Conservation (phyloP, 2,888 invertebrate genomes). For the Eumacrocentrus americanus region DNA sequence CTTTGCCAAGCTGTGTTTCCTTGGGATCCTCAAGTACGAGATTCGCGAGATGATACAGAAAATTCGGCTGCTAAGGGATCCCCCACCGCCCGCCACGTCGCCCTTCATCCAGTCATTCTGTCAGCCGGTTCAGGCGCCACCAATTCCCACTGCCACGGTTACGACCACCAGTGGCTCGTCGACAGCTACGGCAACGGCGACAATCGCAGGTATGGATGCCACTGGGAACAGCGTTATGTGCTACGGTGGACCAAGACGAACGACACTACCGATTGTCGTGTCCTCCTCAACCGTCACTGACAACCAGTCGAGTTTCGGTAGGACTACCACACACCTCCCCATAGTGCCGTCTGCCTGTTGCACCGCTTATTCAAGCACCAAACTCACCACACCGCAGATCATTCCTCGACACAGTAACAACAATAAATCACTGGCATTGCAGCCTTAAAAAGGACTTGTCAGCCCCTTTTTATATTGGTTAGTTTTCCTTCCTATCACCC, state of each 20-base stretch:
- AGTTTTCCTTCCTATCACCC: background rate
- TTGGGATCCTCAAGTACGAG: constrained; percentile 82
- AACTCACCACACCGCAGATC: constrained; percentile 28
- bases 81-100: constrained; percentile 40
- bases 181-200: constrained; percentile 45
- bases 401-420: constrained; percentile 27
- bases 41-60: constrained; percentile 92
- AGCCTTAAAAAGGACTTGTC: background rate
- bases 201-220: constrained; percentile 18
- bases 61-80: constrained; percentile 74
- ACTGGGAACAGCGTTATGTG: constrained; percentile 11
- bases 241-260: constrained; percentile 35
- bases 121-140: constrained; percentile 47
- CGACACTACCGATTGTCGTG: constrained; percentile 38
- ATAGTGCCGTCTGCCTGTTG: constrained; percentile 22
- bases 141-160: constrained; percentile 38
- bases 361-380: constrained; percentile 28
- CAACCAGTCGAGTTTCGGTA: constrained; percentile 25
- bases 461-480: background rate
- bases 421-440: constrained; percentile 21
- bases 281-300: constrained; percentile 22
- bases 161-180: constrained; percentile 41
- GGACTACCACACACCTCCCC: constrained; percentile 19
- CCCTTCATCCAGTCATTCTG: constrained; percentile 52
- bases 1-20: constrained; percentile 87